Percentiles rank a stretch among this genome's conserved stretches.
These are phyloP conservation scores for Drosophila nigromelanica DNA, from an alignment of 1,140 invertebrate species.

Conservation along the genomic window DNA sequence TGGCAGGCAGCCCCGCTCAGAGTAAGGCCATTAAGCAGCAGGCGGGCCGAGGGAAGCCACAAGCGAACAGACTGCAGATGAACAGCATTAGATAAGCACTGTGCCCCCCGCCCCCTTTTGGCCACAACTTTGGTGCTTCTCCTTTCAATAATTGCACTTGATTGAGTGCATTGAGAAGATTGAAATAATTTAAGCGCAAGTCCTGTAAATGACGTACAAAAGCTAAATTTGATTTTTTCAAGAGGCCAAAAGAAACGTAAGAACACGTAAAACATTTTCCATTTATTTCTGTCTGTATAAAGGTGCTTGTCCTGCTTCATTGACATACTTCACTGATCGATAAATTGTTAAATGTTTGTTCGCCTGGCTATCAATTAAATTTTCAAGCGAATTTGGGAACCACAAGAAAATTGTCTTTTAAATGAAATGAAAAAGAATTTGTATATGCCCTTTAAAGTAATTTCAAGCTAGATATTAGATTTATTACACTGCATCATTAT, in stretches of 20 bases:
- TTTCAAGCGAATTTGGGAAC: too few relatives aligned
- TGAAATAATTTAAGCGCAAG: slow-evolving; percentile 18
- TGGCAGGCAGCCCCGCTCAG: slow-evolving; percentile 17
- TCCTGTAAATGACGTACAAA: slow-evolving; percentile 7
- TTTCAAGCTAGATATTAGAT: background rate
- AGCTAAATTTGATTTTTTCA: too few relatives aligned
- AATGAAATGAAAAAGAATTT: too few relatives aligned
- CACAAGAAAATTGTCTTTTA: too few relatives aligned
- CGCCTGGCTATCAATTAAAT: background rate
- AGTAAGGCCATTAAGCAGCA: slow-evolving; percentile 27
- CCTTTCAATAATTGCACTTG: slow-evolving; percentile 53
- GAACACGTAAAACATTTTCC: background rate
- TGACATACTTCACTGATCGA: too few relatives aligned
- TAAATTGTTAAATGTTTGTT: background rate
- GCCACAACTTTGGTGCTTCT: slow-evolving; percentile 16
- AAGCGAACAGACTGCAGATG: slow-evolving; percentile 45
- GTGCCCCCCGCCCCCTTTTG: background rate
- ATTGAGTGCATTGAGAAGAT: slow-evolving; percentile 43
- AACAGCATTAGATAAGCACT: slow-evolving; percentile 53
- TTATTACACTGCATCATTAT: background rate
- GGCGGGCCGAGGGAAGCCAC: slow-evolving; percentile 21
- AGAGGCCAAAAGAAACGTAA: background rate
- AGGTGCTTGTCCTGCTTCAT: too few relatives aligned
- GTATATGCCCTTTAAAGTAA: too few relatives aligned
- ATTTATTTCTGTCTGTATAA: background rate